Evolutionary conservation across 2,888 invertebrate species (phyloP), one percentile per base, ranked within the genome.

Genomic region (Colostygia pectinataria): DNA sequence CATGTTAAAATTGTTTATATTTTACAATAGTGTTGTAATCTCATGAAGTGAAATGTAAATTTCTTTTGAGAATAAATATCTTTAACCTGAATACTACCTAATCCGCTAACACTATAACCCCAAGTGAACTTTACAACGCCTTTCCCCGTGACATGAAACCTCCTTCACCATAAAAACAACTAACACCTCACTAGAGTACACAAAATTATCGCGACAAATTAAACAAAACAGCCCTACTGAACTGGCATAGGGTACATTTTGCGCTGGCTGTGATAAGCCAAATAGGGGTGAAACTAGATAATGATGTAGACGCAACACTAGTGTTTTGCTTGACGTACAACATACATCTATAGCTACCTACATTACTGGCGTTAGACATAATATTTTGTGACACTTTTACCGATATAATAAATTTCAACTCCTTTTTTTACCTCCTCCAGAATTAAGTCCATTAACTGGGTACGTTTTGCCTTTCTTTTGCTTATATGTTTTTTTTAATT

Each of bases 261-360:
- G 1, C 41, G 36, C 7, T 47, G 40, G 7, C 39, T 29, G 32
- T 25, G 7, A 20, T 6, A 24, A 23, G 15, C 25, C 58, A 63
- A 67, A 68, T 71, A 63, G 71, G 38, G 74, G 66, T 54, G 70
- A 56, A 63, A 69, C 63, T 61, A 65, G 64, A 77, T 80, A 80
- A 80, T 77, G 78, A 79, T 71, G 77, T 75, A 68, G 72, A 70
- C 71, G 45, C 42, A 66, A 66, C 71, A 71, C 70, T 77, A 52
- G 71, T 68, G 46, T 70, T 74, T 72, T 68, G 64, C 63, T 68
- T 68, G 63, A 69, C 64, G 65, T 65, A 54, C 36, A 50, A 48
- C 51, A 4, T 6, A 20, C 20, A 20, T 20, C 2, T 15, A 4
- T 4, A 2, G 15, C n/a, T n/a, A n/a, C n/a, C n/a, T n/a, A n/a